Evolutionary conservation across 2,888 invertebrate genomes (phyloP).

Genomic region (Ferrisia virgata): DNA sequence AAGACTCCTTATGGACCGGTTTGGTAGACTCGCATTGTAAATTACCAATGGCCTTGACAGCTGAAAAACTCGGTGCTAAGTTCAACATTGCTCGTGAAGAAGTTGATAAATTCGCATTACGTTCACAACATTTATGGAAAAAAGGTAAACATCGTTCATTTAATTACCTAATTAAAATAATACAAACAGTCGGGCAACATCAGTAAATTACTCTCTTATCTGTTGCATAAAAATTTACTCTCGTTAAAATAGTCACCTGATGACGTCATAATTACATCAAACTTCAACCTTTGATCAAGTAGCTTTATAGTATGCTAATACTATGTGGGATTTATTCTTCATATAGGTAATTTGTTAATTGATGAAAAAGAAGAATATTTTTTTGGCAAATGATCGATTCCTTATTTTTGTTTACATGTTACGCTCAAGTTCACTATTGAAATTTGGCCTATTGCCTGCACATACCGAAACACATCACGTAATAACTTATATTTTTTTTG

Average conservation of each 20-base stretch:
- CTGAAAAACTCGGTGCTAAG: constrained; percentile 86
- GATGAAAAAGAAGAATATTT: neutral
- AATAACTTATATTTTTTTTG: neutral
- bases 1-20: constrained; percentile 86
- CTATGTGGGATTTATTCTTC: neutral
- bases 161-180: neutral
- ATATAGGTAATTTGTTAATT: neutral
- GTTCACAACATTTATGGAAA: constrained; percentile 86
- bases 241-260: neutral
- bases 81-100: constrained; percentile 76
- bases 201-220: neutral
- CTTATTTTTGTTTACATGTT: constrained; percentile 3
- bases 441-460: neutral
- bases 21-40: constrained; percentile 85
- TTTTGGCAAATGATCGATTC: neutral
- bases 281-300: neutral
- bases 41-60: constrained; percentile 93
- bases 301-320: neutral
- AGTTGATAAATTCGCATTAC: constrained; percentile 79
- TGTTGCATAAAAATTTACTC: neutral
- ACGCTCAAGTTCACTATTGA: neutral
- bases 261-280: neutral
- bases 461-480: neutral
- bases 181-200: neutral
- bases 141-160: constrained; percentile 58